phyloP scores from a whole-genome alignment of 1,140 invertebrate genomes.

The Acromyrmex echinatior region DNA sequence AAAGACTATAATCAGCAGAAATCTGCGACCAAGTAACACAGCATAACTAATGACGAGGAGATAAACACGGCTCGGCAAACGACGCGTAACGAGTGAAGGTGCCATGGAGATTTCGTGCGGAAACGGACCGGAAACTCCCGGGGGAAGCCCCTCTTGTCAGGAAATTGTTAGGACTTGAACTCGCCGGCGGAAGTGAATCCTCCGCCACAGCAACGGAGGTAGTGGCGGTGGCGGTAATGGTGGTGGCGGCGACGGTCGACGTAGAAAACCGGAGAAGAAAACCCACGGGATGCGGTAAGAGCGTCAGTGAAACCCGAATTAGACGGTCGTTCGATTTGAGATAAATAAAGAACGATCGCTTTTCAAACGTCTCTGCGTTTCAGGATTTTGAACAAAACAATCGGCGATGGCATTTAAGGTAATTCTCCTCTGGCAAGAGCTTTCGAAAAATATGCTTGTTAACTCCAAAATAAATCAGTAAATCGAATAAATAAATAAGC shows the following conservation, averaged over 20 bases:
- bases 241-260: conserved; percentile 1
- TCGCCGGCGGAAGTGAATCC: conserved; percentile 60
- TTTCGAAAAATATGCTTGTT: background rate
- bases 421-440: background rate
- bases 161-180: conserved; percentile 73
- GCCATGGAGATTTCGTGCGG: conserved; percentile 71
- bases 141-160: conserved; percentile 68
- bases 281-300: conserved; percentile 57
- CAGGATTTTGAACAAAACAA: background rate
- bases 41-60: conserved; percentile 77
- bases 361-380: background rate
- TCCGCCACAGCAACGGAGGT: background rate
- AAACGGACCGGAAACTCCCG: conserved; percentile 75
- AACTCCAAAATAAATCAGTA: background rate
- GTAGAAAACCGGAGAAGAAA: conserved; percentile 57
- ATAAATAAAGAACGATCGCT: conserved; percentile 66
- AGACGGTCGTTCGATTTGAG: conserved; percentile 33
- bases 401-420: background rate
- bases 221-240: background rate
- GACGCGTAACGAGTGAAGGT: conserved; percentile 74
- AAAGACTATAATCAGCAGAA: background rate
- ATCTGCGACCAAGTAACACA: conserved; percentile 54
- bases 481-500: too few relatives aligned
- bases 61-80: conserved; percentile 76
- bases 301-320: conserved; percentile 55